Base-by-base conservation (phyloP, 2,888 invertebrate species). In the Thereva unica region DNA sequence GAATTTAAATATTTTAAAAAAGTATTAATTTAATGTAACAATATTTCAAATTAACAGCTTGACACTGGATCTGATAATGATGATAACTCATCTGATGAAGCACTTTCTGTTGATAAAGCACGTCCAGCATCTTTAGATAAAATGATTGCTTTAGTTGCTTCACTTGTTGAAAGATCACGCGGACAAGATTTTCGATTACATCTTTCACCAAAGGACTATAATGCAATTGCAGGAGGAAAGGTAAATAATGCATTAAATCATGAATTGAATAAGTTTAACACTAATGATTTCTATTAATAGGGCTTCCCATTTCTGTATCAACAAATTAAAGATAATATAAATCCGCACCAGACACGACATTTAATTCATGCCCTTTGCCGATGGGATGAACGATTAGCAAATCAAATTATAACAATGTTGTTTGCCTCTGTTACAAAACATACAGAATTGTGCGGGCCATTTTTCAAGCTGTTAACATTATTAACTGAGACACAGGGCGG, bases 301-400 rank as follows among this genome's bases (percentile, higher is more conserved):
- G 93, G 93, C 9, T 95, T 95, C 79, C 93, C 95, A 40, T 97
- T 97, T 82, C 83, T 97, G 70, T 93, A 93, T 80, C 95, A 95
- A 82, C 96, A 96, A 84, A 95, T 95, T 61, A 90, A 94, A 72
- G 97, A 97, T 81, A 91, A 91, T 74, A 90, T 96, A 70, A 96
- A 96, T 82, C 84, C 95, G 49, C 90, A 93, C 76, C 95, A 95
- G 82, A 95, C 95, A 4, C 87, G 93, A 71, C 92, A 95, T 79
- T 84, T 97, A 67, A 92, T 96, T 72, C 94, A 94, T 82, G 93
- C 94, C 10, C 83, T 97, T 47, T 93, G 94, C 75, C 88, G 94
- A 50, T 95, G 93, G 87, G 95, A 95, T 80, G 95, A 95, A 75
- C 85, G 90, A 71, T 83, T 96, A 54, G 95, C 95, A 23, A 89